phyloP scores from a whole-genome alignment of 2,113 vertebrate species.

The Cyprinus carpio region DNA sequence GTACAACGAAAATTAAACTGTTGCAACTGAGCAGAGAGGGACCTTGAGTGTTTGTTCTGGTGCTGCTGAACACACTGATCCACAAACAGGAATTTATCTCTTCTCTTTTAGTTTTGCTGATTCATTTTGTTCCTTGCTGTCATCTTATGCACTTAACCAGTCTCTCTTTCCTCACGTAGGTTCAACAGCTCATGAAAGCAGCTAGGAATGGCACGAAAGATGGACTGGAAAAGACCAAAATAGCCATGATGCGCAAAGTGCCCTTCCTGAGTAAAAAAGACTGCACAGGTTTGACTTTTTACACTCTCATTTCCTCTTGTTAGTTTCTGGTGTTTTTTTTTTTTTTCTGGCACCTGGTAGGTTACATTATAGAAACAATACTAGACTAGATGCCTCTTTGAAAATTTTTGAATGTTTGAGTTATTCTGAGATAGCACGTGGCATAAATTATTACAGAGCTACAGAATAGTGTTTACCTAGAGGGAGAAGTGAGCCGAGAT shows the following conservation, averaged over 20 bases:
- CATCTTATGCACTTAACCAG: neutral
- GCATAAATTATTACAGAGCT: neutral
- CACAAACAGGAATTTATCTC: slow-evolving; percentile 23
- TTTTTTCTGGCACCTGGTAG: slow-evolving; percentile 19
- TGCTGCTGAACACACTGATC: slow-evolving; percentile 30
- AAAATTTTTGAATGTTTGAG: slow-evolving; percentile 10
- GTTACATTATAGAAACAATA: slow-evolving; percentile 9
- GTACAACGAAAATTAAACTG: slow-evolving; percentile 46
- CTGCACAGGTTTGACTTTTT: slow-evolving; percentile 66
- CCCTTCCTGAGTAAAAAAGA: slow-evolving; percentile 85
- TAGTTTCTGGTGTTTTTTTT: neutral
- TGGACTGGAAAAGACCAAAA: slow-evolving; percentile 84
- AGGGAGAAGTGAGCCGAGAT: neutral
- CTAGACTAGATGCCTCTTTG: neutral
- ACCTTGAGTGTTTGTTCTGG: slow-evolving; percentile 21
- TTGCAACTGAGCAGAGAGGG: slow-evolving; percentile 18
- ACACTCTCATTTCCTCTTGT: slow-evolving; percentile 20
- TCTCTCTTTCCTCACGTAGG: slow-evolving; percentile 65
- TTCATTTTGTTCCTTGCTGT: slow-evolving; percentile 22
- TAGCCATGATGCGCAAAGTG: slow-evolving; percentile 83
- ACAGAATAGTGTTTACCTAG: neutral
- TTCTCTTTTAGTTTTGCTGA: slow-evolving; percentile 19
- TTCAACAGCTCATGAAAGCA: slow-evolving; percentile 87
- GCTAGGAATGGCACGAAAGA: slow-evolving; percentile 87
- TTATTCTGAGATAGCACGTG: neutral